Conservation (phyloP, 2,888 invertebrate genomes). For the Campoplex capitator region DNA sequence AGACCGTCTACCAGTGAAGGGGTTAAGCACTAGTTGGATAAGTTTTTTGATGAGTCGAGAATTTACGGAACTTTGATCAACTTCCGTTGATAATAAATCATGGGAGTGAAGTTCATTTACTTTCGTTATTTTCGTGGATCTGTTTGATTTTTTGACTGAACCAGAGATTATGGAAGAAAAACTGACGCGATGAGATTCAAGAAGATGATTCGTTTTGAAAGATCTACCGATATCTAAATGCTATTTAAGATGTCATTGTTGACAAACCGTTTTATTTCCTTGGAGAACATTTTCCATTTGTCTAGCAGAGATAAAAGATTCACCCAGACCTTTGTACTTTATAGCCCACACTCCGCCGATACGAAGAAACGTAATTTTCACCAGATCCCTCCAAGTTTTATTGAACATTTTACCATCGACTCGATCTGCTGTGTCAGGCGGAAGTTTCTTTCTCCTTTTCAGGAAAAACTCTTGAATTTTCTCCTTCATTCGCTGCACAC, state of each 20-base stretch:
- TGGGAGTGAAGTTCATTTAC: background rate
- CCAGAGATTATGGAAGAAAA: background rate
- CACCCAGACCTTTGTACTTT: background rate
- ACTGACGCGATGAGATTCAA: background rate
- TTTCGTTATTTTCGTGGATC: background rate
- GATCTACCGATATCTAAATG: constrained; percentile 35
- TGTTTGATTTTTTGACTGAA: background rate
- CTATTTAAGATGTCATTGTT: constrained; percentile 1
- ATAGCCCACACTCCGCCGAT: constrained; percentile 9
- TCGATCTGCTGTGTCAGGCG: constrained; percentile 21
- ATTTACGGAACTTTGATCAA: background rate
- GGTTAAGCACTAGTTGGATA: background rate
- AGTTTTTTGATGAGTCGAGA: background rate
- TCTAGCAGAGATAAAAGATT: constrained; percentile 19
- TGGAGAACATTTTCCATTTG: constrained; percentile 3
- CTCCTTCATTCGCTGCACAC: background rate
- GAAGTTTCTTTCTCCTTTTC: background rate
- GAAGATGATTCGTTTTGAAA: background rate
- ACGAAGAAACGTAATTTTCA: constrained; percentile 8
- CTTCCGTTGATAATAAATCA: background rate
- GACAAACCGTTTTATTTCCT: constrained; percentile 8
- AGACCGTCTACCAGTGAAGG: no score
- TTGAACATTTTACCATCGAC: background rate
- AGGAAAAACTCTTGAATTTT: background rate
- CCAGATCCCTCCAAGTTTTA: background rate